A percentile compares a stretch with the other conserved stretches of the same genome.
Conservation (phyloP, 2,888 invertebrate species). For the Cistogaster globosa region DNA sequence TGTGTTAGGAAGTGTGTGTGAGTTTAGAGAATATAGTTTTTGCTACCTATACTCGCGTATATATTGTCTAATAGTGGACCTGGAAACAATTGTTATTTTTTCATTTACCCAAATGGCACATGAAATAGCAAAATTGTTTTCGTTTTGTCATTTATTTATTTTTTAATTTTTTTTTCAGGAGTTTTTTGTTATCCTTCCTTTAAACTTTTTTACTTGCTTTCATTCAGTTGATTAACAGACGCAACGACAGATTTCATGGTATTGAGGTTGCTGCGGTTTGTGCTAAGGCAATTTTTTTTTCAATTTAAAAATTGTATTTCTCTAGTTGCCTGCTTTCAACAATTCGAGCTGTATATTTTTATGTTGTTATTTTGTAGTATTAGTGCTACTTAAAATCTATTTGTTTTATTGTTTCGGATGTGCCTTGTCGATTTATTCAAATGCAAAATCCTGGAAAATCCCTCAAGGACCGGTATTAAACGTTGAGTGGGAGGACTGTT, state of each 20-base stretch:
- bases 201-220: constrained; percentile 7
- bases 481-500: constrained; percentile 24
- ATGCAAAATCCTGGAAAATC: constrained; percentile 75
- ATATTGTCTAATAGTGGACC: constrained; percentile 47
- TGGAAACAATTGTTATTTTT: constrained; percentile 74
- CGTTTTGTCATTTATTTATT: constrained; percentile 67
- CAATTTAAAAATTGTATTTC: constrained; percentile 63
- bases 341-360: constrained; percentile 2
- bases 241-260: constrained; percentile 41
- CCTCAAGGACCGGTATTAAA: constrained; percentile 69
- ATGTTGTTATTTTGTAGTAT: not conserved
- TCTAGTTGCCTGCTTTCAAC: not conserved
- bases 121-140: constrained; percentile 72
- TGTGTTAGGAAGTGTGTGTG: constrained; percentile 13
- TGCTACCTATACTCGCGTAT: constrained; percentile 18
- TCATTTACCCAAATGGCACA: constrained; percentile 70
- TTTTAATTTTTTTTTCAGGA: constrained; percentile 41
- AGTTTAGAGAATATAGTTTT: constrained; percentile 44
- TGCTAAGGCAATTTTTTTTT: constrained; percentile 49
- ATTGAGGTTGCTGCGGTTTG: constrained; percentile 72
- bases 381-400: constrained; percentile 52
- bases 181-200: constrained; percentile 37
- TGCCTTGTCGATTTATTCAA: constrained; percentile 75
- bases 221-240: constrained; percentile 29
- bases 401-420: constrained; percentile 68